Conservation (phyloP, 2,888 invertebrate species). For the Drosophila falleni region DNA sequence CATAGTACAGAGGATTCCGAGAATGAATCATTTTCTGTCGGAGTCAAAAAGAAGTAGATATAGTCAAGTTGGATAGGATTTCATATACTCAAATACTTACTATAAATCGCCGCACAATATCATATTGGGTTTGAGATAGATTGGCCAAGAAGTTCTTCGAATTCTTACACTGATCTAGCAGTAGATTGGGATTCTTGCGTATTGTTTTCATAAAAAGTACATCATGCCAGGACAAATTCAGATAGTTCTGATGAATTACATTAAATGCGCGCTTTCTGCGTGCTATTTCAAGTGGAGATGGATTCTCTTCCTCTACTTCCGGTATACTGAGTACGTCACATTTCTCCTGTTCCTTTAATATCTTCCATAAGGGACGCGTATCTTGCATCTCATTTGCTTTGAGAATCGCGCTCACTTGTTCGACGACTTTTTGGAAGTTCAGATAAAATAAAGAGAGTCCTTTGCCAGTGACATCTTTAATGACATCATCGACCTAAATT, state of each 20-base stretch:
- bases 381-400: constrained; percentile 62
- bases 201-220: constrained; percentile 76
- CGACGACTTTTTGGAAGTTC: constrained; percentile 68
- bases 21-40: constrained; percentile 83
- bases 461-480: constrained; percentile 75
- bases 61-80: background rate
- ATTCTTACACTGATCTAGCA: constrained; percentile 69
- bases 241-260: constrained; percentile 80
- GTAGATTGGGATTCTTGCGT: constrained; percentile 65
- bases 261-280: constrained; percentile 74
- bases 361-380: constrained; percentile 80
- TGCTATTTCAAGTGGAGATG: constrained; percentile 78
- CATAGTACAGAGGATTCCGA: constrained; percentile 79
- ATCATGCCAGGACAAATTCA: constrained; percentile 80
- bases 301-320: constrained; percentile 68
- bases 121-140: constrained; percentile 66
- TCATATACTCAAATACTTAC: constrained; percentile 48
- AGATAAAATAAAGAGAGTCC: constrained; percentile 75
- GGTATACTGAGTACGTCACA: constrained; percentile 81
- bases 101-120: constrained; percentile 74
- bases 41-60: background rate
- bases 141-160: constrained; percentile 64
- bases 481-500: constrained; percentile 75
- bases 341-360: constrained; percentile 71
- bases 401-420: constrained; percentile 58